Evolutionary conservation across 2,113 vertebrate species (phyloP).

Genomic region (Regulus satrapa): DNA sequence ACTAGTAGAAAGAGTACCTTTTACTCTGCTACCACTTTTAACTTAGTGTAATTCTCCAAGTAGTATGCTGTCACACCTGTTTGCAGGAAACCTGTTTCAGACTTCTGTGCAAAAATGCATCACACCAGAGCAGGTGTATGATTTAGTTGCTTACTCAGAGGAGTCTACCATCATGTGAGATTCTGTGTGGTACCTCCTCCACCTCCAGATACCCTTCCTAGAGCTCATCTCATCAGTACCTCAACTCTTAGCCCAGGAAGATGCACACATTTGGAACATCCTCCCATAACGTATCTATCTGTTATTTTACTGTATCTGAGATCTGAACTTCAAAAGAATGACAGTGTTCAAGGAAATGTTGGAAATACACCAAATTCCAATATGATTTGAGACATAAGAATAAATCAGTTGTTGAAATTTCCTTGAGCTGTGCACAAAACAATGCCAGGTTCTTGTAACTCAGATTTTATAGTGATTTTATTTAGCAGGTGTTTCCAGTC

Average conservation of each 20-base stretch:
- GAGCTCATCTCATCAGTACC: accelerated
- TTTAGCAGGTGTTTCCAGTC: not conserved
- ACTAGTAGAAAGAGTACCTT: not conserved
- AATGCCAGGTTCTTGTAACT: not conserved
- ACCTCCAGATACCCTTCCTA: not conserved
- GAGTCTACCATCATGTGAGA: not conserved
- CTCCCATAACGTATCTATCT: not conserved
- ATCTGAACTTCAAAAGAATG: not conserved
- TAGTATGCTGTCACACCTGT: not conserved
- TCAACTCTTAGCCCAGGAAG: not conserved
- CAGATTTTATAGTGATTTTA: not conserved
- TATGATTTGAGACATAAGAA: accelerated
- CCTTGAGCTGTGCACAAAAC: not conserved
- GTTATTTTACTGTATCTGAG: not conserved
- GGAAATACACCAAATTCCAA: not conserved
- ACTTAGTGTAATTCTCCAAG: not conserved
- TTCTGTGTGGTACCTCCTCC: not conserved
- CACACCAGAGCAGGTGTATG: not conserved
- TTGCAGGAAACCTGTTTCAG: not conserved
- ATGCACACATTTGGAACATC: not conserved
- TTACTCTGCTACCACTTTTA: not conserved
- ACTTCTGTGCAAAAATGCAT: not conserved
- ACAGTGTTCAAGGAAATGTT: not conserved
- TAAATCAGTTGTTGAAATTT: not conserved
- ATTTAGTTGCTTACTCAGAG: not conserved